Base-by-base conservation (phyloP, 2,797 vertebrate genomes). In the Schizopygopsis pylzovi region DNA sequence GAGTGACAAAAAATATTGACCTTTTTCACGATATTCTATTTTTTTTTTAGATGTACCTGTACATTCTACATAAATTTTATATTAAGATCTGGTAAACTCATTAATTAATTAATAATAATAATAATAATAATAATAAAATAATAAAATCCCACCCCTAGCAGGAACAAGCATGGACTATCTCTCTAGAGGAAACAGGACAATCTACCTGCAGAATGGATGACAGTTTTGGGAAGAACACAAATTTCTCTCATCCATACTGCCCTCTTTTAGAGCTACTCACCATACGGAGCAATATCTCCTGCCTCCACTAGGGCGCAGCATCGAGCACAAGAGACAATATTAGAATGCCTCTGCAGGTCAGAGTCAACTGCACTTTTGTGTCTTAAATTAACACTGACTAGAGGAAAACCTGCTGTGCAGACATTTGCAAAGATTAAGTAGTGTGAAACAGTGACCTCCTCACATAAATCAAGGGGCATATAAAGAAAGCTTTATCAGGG, bases 301-400 rank as follows among this genome's bases (percentile, higher is more conserved):
- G 94, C 88, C 88, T 96, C 95, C 94, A 95, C 95, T 96, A 92
- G 87, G 90, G 85, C 52, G 94, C 92, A 96, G 94, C 92, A 94
- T 89, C 92, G 92, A 94, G 93, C 90, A 95, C 89, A 94, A 94
- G 85, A 92, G 63, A 95, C 80, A 93, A 85, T 68, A 61, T 94
- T 90, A 93, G 85, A 88, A 79, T 54, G 76, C 59, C 85, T 76
- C 33, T 33, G 73, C 76, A 13, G 65, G 63, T 61, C 33, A 65
- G 28, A 16, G 12, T 25, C 13, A 81, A 52, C 45, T 37, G 37
- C 75, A 61, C 43, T 85, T 79, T n/a, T 49, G 63, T 68, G 63
- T 22, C 45, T 33, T 39, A 59, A 77, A 56, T 77, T 4, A 41
- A 54, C 79, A 65, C 79, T 33, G 33, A 33, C 33, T 33, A 33